A percentile compares a stretch with the other conserved stretches of the same genome.
Evolutionary conservation across 2,113 vertebrate genomes (phyloP).

Genomic region (Cavia porcellus): DNA sequence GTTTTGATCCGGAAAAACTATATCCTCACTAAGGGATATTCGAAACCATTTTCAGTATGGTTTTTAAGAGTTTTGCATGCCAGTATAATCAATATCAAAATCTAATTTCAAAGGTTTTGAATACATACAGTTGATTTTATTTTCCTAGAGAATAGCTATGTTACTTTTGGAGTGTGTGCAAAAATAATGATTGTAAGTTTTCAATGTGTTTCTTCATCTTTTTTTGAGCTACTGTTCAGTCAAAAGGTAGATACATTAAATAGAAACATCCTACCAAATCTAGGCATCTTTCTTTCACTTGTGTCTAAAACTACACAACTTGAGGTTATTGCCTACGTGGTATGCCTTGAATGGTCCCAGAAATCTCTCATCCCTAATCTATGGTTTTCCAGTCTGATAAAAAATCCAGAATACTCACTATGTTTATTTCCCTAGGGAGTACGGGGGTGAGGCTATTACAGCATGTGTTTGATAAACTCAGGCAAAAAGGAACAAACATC

Average conservation of each 20-base stretch:
- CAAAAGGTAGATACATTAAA: not conserved
- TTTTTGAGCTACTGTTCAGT: not conserved
- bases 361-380: not conserved
- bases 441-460: too few relatives aligned
- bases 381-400: not conserved
- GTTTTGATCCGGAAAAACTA: not conserved
- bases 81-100: not conserved
- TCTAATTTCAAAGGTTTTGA: conserved; percentile 15
- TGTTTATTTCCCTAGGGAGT: not conserved
- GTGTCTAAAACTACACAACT: not conserved
- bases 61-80: not conserved
- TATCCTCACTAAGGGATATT: conserved; percentile 34
- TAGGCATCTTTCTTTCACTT: not conserved
- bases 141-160: not conserved
- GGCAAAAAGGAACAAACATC: not conserved
- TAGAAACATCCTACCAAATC: not conserved
- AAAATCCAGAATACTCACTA: not conserved
- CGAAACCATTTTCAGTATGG: not conserved
- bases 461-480: not conserved
- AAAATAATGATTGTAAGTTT: not conserved
- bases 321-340: not conserved
- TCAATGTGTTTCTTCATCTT: not conserved
- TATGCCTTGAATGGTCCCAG: not conserved
- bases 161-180: not conserved
- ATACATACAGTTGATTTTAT: not conserved